Conservation (phyloP, 2,113 vertebrate species). For the Sphaerodactylus townsendi region DNA sequence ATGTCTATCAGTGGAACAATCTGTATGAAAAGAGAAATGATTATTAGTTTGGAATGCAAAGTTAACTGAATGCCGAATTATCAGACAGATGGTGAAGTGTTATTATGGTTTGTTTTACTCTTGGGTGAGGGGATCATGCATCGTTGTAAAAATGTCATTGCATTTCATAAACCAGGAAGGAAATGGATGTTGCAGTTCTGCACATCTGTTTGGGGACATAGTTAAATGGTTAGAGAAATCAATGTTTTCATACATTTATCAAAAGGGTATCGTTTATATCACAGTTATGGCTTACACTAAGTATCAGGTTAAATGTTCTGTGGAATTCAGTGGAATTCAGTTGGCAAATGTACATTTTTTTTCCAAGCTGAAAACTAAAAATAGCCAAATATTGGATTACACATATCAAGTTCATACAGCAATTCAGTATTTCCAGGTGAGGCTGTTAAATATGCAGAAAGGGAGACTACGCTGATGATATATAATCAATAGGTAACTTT, state of each 20-base stretch:
- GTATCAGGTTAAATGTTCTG: slow-evolving; percentile 69
- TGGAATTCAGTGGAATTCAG: slow-evolving; percentile 69
- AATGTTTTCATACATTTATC: slow-evolving; percentile 72
- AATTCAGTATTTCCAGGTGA: slow-evolving; percentile 8
- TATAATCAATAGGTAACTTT: background rate
- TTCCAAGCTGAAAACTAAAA: slow-evolving; percentile 39
- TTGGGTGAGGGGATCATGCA: slow-evolving; percentile 64
- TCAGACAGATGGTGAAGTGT: slow-evolving; percentile 76
- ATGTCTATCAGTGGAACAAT: slow-evolving; percentile 62
- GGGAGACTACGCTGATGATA: background rate
- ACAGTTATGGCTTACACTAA: slow-evolving; percentile 72
- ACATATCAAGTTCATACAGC: slow-evolving; percentile 14
- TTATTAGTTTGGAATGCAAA: slow-evolving; percentile 73
- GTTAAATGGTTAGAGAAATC: slow-evolving; percentile 72
- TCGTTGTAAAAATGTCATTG: slow-evolving; percentile 77
- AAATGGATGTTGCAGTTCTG: slow-evolving; percentile 74
- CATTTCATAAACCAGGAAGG: slow-evolving; percentile 76
- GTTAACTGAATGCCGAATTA: slow-evolving; percentile 77
- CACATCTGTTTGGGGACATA: slow-evolving; percentile 76
- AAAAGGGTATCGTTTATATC: slow-evolving; percentile 71
- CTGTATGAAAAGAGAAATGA: slow-evolving; percentile 67
- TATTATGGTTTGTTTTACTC: slow-evolving; percentile 70
- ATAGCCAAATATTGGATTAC: slow-evolving; percentile 26
- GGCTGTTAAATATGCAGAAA: background rate
- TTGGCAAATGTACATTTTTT: slow-evolving; percentile 65